A percentile compares a stretch with the other conserved stretches of the same genome.
Evolutionary conservation across 2,888 invertebrate genomes (phyloP).

Genomic region (Hypsopygia costalis): DNA sequence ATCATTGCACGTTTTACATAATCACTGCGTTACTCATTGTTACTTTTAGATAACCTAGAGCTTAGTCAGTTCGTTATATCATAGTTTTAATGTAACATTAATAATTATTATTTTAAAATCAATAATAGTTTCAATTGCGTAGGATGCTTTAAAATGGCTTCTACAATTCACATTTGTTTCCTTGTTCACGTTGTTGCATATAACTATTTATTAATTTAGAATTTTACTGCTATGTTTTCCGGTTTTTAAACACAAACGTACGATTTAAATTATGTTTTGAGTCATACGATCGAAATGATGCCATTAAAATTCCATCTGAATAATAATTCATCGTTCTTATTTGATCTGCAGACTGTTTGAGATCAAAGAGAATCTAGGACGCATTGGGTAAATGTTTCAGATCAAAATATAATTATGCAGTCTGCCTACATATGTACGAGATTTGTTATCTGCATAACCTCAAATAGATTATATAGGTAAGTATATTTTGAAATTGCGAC

Average conservation of each 20-base stretch:
- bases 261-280: slow-evolving; percentile 12
- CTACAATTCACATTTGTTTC: background rate
- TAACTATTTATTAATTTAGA: background rate
- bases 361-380: slow-evolving; percentile 38
- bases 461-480: too few species aligned
- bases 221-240: background rate
- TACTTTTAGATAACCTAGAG: slow-evolving; percentile 42
- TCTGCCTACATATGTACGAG: background rate
- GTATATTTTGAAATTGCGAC: too few species aligned
- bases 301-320: slow-evolving; percentile 27
- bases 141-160: background rate
- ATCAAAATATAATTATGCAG: too few species aligned
- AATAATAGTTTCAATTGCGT: too few species aligned
- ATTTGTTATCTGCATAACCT: too few species aligned
- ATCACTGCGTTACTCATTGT: slow-evolving; percentile 36
- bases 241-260: slow-evolving; percentile 1
- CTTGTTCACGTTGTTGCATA: background rate
- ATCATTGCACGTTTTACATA: slow-evolving; percentile 13
- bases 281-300: slow-evolving; percentile 22
- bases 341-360: slow-evolving; percentile 24
- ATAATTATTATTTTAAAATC: too few species aligned
- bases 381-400: slow-evolving; percentile 10
- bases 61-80: slow-evolving; percentile 28
- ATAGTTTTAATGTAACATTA: too few species aligned
- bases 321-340: slow-evolving; percentile 15